Evolutionary conservation across 2,113 vertebrate species (phyloP), one percentile per base, ranked within the genome.

Genomic region (Laticauda colubrina): DNA sequence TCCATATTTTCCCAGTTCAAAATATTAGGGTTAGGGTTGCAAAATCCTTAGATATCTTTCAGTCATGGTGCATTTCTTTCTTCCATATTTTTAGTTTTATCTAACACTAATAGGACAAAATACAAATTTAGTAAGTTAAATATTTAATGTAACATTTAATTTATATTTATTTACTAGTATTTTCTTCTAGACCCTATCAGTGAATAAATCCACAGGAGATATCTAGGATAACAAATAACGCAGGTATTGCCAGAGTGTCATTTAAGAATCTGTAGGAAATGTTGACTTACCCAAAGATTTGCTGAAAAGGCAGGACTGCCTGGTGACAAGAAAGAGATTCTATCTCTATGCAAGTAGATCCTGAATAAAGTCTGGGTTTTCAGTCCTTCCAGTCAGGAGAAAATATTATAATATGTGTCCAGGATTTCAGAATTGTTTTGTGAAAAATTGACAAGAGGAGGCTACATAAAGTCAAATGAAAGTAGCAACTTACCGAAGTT

Each of bases 401-500:
- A 90, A 89, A 85, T 53, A n/a, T 64, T 51, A 24, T 20, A 15
- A 85, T 93, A 45, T 86, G 4, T 86, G 20, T 39, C 43, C 48
- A 43, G 43, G 15, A 48, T 61, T 53, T 20, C 56, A 64, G 34
- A 45, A 64, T 3, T 59, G 88, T 59, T 23, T 89, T 85, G 54
- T 59, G 39, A 89, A 93, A 39, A 45, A 57, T 24, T 51, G 29
- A 12, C 5, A 56, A 85, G 61, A 12, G 14, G 12, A n/a, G 21
- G 10, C 18, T 34, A 24, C 29, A 59, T 5, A 24, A 55, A 57
- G 21, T 88, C n/a, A 90, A 54, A 43, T 57, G 43, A 75, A 69
- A 92, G 91, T 61, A 54, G 14, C 48, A 91, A 94, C 99, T 99
- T 95, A 99, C 99, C 99, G 94, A 99, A 99, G 96, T 99, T 99